phyloP scores from a whole-genome alignment of 64 coral and sea anemone species.

The Hydrozoanthus tunicans region DNA sequence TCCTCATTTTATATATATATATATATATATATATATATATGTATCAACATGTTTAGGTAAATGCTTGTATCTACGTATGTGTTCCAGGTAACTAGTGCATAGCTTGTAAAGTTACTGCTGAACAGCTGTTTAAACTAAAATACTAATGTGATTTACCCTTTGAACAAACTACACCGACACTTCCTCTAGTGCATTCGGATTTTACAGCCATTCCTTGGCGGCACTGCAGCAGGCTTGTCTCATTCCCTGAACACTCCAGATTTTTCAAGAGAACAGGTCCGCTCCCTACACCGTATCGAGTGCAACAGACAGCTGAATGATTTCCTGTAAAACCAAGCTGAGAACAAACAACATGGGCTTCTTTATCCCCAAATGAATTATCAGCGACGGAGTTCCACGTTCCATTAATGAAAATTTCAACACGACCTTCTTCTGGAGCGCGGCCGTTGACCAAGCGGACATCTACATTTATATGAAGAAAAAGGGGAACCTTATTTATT shows the following conservation, averaged over 20 bases:
- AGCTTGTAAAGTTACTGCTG: no score
- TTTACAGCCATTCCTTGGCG: background rate
- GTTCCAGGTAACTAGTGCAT: no score
- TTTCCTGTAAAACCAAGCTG: background rate
- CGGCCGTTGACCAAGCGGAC: conserved; percentile 31
- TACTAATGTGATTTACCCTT: background rate
- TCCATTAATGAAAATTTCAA: conserved; percentile 46
- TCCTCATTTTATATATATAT: no score
- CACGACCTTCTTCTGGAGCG: conserved; percentile 2
- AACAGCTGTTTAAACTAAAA: no score
- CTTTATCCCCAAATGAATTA: background rate
- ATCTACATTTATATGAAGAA: background rate
- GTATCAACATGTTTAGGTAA: no score
- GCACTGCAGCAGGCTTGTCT: background rate
- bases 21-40: no score
- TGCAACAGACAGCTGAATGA: background rate
- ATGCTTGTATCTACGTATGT: no score
- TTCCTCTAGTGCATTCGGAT: background rate
- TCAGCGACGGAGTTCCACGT: conserved; percentile 19
- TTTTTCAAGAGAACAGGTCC: background rate
- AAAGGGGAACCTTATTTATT: background rate
- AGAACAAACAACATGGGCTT: background rate
- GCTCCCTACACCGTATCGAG: background rate
- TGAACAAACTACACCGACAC: background rate
- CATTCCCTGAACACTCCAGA: background rate